Percentiles rank a stretch among this genome's conserved stretches.
Conservation (phyloP, 2,888 invertebrate species). For the Macrophya alboannulata region DNA sequence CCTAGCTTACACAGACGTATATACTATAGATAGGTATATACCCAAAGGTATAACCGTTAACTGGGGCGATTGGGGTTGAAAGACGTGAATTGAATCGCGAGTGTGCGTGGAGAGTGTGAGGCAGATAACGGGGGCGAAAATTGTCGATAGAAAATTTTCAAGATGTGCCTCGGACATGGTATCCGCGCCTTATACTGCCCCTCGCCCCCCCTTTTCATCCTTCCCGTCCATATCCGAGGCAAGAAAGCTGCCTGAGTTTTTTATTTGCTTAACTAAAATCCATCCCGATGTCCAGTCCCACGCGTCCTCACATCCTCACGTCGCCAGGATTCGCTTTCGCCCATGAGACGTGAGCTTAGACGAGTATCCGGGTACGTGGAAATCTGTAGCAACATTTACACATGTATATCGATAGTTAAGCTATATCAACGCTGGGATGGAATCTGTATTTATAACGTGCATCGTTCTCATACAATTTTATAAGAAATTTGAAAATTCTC, state of each 20-base stretch:
- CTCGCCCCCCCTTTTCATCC: slow-evolving; percentile 7
- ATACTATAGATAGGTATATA: background rate
- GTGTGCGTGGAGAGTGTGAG: slow-evolving; percentile 3
- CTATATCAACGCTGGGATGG: background rate
- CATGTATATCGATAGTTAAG: background rate
- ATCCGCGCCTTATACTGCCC: slow-evolving; percentile 43
- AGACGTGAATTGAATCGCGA: background rate
- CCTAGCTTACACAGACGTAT: background rate
- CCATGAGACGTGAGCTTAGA: slow-evolving; percentile 23
- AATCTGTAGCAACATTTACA: background rate
- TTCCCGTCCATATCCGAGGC: background rate
- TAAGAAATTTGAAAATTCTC: background rate
- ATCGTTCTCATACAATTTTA: background rate
- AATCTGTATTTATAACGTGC: background rate
- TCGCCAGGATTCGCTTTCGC: slow-evolving; percentile 17
- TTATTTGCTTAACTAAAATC: slow-evolving; percentile 76
- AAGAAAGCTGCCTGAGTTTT: slow-evolving; percentile 40
- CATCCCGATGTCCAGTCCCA: slow-evolving; percentile 68
- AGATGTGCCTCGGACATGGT: slow-evolving; percentile 55
- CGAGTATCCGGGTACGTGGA: background rate
- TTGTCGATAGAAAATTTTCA: slow-evolving; percentile 28
- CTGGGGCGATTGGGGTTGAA: slow-evolving; percentile 20
- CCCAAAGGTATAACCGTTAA: background rate
- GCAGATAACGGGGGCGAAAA: slow-evolving; percentile 11
- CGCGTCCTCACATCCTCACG: slow-evolving; percentile 59